These are phyloP conservation scores for Microtus oregoni DNA, from an alignment of 2,113 vertebrate species.

Conservation along the genomic window DNA sequence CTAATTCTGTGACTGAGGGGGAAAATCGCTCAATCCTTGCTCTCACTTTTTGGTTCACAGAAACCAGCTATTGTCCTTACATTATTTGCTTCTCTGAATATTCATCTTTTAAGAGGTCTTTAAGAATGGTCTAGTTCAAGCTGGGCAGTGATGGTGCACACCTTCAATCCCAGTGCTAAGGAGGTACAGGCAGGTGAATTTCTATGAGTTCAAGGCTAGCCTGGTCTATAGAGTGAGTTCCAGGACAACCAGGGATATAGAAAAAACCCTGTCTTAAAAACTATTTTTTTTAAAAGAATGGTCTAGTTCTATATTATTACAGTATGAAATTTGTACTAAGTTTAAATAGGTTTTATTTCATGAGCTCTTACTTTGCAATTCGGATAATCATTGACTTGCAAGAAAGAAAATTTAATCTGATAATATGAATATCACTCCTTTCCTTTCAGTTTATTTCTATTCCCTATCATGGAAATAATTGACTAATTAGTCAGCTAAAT, in stretches of 20 bases:
- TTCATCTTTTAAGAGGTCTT: slow-evolving; percentile 2
- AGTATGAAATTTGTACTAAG: slow-evolving; percentile 34
- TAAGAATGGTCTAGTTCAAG: not conserved
- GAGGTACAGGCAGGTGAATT: no score
- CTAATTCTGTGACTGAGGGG: not conserved
- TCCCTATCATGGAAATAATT: no score
- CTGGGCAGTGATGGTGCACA: no score
- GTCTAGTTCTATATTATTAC: slow-evolving; percentile 7
- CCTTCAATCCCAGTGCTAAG: no score
- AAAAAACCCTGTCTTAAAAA: not conserved
- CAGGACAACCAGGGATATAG: not conserved
- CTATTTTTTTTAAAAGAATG: not conserved
- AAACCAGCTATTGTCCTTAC: not conserved
- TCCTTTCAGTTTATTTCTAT: not conserved
- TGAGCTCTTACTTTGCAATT: slow-evolving; percentile 6
- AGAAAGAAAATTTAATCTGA: not conserved
- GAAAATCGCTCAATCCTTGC: slow-evolving; percentile 47
- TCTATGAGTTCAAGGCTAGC: no score
- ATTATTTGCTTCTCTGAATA: not conserved
- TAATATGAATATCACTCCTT: not conserved
- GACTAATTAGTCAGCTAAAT: no score
- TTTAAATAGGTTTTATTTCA: not conserved
- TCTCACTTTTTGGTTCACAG: slow-evolving; percentile 16
- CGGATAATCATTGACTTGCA: not conserved
- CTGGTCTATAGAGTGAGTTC: not conserved